Conservation (phyloP, 23 tunicate species). For the Trididemnum nubilum region DNA sequence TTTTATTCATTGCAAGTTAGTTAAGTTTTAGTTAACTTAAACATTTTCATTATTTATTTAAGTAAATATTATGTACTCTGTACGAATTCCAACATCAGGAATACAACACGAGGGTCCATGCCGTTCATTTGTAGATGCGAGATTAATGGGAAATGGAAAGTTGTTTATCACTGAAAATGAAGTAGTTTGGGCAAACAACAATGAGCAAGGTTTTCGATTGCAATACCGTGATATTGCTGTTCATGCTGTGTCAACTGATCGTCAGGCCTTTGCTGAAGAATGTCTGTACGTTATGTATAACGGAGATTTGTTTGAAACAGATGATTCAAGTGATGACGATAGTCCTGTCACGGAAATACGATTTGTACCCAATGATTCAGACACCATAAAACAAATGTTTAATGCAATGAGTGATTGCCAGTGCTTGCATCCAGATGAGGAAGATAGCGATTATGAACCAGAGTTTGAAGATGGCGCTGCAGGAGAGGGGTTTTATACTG, state of each 20-base stretch:
- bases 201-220: conserved; percentile 9
- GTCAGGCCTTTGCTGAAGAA: conserved; percentile 78
- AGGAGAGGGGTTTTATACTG: conserved; percentile 78
- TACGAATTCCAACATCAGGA: not conserved
- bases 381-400: conserved; percentile 60
- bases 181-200: not conserved
- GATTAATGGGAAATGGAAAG: not conserved
- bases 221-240: conserved; percentile 70
- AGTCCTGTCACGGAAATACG: conserved; percentile 56
- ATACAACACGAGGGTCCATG: conserved; percentile 1
- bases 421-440: conserved; percentile 83
- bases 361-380: conserved; percentile 61
- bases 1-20: too few relatives aligned
- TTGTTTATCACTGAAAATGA: conserved; percentile 9
- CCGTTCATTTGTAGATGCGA: not conserved
- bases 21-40: not conserved
- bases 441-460: conserved; percentile 51
- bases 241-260: conserved; percentile 73
- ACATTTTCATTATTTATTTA: not conserved
- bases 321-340: conserved; percentile 37
- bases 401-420: conserved; percentile 89
- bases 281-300: conserved; percentile 87
- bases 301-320: conserved; percentile 8
- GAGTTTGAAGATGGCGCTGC: conserved; percentile 74
- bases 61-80: conserved; percentile 25